Percentiles rank a stretch among this genome's conserved stretches.
Evolutionary conservation across 1,140 invertebrate species (phyloP).

Genomic region (Euglossa dilemma): DNA sequence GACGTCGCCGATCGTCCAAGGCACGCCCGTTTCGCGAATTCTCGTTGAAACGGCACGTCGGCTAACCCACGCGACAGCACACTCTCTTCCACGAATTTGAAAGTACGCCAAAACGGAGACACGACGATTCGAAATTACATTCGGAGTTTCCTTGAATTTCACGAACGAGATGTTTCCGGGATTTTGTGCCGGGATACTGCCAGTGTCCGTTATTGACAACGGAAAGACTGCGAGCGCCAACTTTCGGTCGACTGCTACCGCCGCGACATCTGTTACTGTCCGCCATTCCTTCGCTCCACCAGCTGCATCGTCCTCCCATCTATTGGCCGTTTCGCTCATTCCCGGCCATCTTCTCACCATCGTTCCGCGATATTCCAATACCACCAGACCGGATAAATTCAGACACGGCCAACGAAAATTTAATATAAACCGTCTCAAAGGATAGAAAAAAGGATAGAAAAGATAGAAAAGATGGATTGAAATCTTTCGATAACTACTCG

Average conservation of each 20-base stretch:
- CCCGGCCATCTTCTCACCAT: not conserved
- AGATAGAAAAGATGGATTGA: no score
- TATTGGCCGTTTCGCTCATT: not conserved
- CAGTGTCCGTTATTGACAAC: slow-evolving; percentile 78
- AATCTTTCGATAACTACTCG: no score
- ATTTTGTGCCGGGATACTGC: slow-evolving; percentile 72
- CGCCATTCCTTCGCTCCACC: no score
- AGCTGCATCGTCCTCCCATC: not conserved
- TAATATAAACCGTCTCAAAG: no score
- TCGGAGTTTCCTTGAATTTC: slow-evolving; percentile 46
- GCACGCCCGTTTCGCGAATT: slow-evolving; percentile 61
- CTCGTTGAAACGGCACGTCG: slow-evolving; percentile 6
- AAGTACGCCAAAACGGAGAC: slow-evolving; percentile 3
- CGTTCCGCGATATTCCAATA: no score
- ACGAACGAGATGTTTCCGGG: slow-evolving; percentile 63
- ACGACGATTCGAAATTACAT: slow-evolving; percentile 41
- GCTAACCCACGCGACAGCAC: not conserved
- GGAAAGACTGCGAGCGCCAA: slow-evolving; percentile 72
- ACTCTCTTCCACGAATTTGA: not conserved
- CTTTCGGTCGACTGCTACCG: slow-evolving; percentile 55
- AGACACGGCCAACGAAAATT: no score
- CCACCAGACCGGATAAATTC: no score
- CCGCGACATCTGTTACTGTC: slow-evolving; percentile 52
- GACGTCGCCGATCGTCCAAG: slow-evolving; percentile 56
- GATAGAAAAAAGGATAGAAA: no score